Conservation (phyloP, 2,797 vertebrate genomes). For the Hydrophis major region DNA sequence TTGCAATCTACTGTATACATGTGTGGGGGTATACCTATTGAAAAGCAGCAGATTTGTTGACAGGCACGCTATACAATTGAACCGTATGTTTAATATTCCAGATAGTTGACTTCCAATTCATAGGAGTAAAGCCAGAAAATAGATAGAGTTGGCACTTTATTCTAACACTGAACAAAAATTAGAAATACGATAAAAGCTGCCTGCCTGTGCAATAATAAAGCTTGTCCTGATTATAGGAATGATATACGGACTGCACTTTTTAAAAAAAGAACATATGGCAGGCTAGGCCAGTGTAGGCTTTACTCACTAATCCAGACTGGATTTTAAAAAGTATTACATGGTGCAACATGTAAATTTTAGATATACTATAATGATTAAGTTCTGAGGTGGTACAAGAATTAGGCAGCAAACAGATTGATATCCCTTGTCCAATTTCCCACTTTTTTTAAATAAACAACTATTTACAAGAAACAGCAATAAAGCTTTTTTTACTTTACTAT, state of each 20-base stretch:
- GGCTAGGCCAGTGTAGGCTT: neutral
- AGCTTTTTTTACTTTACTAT: neutral
- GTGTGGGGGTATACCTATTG: neutral
- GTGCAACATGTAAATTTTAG: neutral
- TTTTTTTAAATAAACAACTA: neutral
- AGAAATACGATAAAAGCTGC: constrained; percentile 54
- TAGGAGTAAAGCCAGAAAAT: constrained; percentile 42
- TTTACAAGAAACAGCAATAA: neutral
- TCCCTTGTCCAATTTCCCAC: neutral
- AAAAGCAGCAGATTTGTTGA: neutral
- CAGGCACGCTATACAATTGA: neutral
- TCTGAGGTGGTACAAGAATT: neutral
- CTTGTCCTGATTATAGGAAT: constrained; percentile 29
- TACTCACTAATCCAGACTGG: neutral
- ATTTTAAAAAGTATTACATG: neutral
- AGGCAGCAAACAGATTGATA: neutral
- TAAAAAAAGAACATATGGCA: constrained; percentile 13
- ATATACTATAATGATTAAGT: neutral
- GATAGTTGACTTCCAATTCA: constrained; percentile 39
- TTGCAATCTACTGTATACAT: neutral
- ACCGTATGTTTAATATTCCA: constrained; percentile 31
- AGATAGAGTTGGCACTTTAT: constrained; percentile 52
- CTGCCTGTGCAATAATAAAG: constrained; percentile 50
- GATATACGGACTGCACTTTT: neutral
- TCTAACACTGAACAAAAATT: constrained; percentile 54